A percentile compares a stretch with the other conserved stretches of the same genome.
These are phyloP conservation scores for Eubasilissa regina DNA, from an alignment of 1,140 invertebrate genomes.

Conservation along the genomic window DNA sequence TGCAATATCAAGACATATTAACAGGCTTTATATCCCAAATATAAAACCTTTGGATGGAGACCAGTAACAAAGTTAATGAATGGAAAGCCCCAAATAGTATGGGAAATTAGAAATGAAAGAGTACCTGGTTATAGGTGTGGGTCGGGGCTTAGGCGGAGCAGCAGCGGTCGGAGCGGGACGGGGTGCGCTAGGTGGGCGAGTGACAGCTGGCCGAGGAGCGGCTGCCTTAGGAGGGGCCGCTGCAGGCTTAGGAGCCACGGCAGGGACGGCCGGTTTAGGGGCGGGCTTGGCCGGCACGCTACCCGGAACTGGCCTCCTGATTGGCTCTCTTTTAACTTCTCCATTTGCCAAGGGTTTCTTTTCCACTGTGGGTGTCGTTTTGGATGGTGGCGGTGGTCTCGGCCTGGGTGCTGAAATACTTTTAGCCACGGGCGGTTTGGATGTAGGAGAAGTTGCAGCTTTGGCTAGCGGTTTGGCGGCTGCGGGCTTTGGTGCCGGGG, in stretches of 20 bases:
- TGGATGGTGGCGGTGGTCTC: not conserved
- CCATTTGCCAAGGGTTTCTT: conserved; percentile 70
- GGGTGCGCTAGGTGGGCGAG: conserved; percentile 38
- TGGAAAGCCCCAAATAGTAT: too few relatives aligned
- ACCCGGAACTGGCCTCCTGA: conserved; percentile 36
- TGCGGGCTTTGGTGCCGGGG: conserved; percentile 56
- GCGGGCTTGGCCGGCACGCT: conserved; percentile 42
- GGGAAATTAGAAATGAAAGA: not conserved
- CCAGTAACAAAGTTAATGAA: too few relatives aligned
- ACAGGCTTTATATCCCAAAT: too few relatives aligned
- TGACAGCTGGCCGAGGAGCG: conserved; percentile 50
- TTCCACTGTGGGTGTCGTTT: conserved; percentile 59
- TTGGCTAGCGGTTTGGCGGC: conserved; percentile 21
- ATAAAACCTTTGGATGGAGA: too few relatives aligned
- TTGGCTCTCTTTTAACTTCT: conserved; percentile 64
- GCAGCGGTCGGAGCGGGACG: conserved; percentile 6
- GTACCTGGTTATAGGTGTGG: conserved; percentile 60
- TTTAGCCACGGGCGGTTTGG: conserved; percentile 40
- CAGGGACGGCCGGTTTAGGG: conserved; percentile 45
- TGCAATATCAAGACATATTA: too few relatives aligned
- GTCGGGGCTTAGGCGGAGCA: conserved; percentile 51
- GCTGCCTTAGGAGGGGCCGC: conserved; percentile 55
- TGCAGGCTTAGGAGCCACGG: conserved; percentile 56
- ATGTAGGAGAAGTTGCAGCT: conserved; percentile 42
- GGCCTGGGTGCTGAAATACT: conserved; percentile 49